Evolutionary conservation across 92 coral and sea anemone species (phyloP).

Genomic region (Actinostola sp.): DNA sequence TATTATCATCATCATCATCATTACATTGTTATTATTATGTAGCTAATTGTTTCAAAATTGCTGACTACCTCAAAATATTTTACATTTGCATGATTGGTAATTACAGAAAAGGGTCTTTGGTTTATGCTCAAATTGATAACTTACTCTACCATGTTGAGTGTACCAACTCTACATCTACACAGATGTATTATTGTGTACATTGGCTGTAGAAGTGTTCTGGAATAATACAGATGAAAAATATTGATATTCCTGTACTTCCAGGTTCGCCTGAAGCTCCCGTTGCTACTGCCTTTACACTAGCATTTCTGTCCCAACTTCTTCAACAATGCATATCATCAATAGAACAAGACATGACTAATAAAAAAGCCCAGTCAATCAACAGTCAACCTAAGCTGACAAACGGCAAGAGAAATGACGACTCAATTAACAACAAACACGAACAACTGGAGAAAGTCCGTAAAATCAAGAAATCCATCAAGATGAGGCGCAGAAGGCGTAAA

Average conservation of each 20-base stretch:
- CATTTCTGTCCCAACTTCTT: constrained; percentile 77
- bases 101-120: no score
- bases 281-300: constrained; percentile 77
- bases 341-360: constrained; percentile 49
- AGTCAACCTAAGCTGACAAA: constrained; percentile 34
- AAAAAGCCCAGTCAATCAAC: constrained; percentile 19
- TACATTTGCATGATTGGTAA: no score
- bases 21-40: no score
- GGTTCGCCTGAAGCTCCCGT: constrained; percentile 80
- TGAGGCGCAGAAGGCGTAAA: constrained; percentile 84
- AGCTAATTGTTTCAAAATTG: no score
- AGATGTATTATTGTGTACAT: no score
- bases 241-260: constrained; percentile 6
- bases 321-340: constrained; percentile 71
- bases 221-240: no score
- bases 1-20: no score
- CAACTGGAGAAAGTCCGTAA: constrained; percentile 63
- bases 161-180: no score
- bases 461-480: constrained; percentile 73
- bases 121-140: no score
- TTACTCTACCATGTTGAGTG: no score
- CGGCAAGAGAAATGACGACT: constrained; percentile 31
- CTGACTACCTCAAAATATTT: no score
- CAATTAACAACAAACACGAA: constrained; percentile 39
- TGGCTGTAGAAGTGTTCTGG: no score